Conservation (phyloP, 2,113 vertebrate species). For the Phrynosoma platyrhinos region DNA sequence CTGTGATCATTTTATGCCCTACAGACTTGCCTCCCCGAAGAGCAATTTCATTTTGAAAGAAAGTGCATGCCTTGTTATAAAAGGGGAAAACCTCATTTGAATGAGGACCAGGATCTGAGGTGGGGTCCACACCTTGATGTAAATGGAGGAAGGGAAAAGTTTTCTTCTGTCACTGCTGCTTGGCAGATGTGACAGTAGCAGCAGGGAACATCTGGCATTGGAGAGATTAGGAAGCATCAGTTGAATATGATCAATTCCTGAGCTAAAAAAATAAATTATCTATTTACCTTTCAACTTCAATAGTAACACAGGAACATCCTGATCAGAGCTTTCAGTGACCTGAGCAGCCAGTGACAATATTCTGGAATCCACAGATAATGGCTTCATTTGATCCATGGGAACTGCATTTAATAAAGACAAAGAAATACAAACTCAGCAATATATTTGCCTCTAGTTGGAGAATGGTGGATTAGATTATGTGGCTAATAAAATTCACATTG, state of each 20-base stretch:
- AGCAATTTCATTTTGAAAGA: background rate
- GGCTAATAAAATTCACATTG: background rate
- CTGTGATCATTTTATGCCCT: no score
- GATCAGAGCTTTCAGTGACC: constrained; percentile 76
- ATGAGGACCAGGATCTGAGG: background rate
- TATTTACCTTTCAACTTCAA: constrained; percentile 82
- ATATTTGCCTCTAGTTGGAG: background rate
- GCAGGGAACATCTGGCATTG: background rate
- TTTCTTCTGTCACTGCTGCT: background rate
- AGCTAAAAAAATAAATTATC: background rate
- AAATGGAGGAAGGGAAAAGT: background rate
- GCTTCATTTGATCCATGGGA: constrained; percentile 11
- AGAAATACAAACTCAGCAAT: background rate
- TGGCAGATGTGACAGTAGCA: background rate
- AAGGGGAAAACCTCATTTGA: background rate
- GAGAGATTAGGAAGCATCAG: background rate
- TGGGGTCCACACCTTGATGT: background rate
- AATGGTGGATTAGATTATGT: background rate
- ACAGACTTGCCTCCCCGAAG: background rate
- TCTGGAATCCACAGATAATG: constrained; percentile 63
- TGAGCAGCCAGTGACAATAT: constrained; percentile 78
- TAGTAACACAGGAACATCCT: constrained; percentile 76
- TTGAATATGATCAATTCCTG: background rate
- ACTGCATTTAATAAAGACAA: constrained; percentile 60
- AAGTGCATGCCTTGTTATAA: background rate